A percentile compares a stretch with the other conserved stretches of the same genome.
phyloP scores from a whole-genome alignment of 2,888 invertebrate species.

The Diplazon laetatorius region DNA sequence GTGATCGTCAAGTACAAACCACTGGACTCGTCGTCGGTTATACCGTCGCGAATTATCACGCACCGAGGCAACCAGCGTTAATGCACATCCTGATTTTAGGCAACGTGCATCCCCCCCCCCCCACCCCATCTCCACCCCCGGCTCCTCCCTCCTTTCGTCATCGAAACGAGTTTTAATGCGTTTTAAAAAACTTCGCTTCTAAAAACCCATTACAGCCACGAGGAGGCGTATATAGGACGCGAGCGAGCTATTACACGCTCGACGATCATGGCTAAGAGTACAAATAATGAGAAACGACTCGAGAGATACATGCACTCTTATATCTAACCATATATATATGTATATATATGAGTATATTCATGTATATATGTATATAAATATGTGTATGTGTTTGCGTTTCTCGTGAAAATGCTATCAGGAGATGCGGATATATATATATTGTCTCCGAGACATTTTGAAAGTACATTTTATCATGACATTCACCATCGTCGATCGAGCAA shows the following conservation, averaged over 20 bases:
- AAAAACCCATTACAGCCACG: constrained; percentile 78
- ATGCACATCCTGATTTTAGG: constrained; percentile 79
- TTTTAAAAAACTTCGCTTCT: constrained; percentile 78
- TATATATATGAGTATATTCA: too few relatives aligned
- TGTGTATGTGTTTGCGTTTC: too few relatives aligned
- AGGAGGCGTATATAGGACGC: constrained; percentile 14
- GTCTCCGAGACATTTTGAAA: too few relatives aligned
- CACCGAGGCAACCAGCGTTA: constrained; percentile 66
- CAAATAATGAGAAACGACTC: constrained; percentile 29
- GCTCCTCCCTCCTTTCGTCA: constrained; percentile 78
- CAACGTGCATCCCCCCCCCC: constrained; percentile 76
- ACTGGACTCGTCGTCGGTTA: constrained; percentile 65
- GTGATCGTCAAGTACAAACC: constrained; percentile 71
- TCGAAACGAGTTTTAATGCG: constrained; percentile 80
- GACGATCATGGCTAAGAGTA: constrained; percentile 37
- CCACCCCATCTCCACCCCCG: too few relatives aligned
- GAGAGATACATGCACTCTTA: neutral
- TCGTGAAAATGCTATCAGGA: too few relatives aligned
- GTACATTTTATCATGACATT: too few relatives aligned
- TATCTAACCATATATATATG: too few relatives aligned
- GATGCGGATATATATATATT: too few relatives aligned
- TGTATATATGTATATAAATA: too few relatives aligned
- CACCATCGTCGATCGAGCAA: too few relatives aligned
- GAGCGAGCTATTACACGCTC: neutral
- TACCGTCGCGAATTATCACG: constrained; percentile 65